phyloP scores from a whole-genome alignment of 2,113 vertebrate species.

The Beaufortia kweichowensis region DNA sequence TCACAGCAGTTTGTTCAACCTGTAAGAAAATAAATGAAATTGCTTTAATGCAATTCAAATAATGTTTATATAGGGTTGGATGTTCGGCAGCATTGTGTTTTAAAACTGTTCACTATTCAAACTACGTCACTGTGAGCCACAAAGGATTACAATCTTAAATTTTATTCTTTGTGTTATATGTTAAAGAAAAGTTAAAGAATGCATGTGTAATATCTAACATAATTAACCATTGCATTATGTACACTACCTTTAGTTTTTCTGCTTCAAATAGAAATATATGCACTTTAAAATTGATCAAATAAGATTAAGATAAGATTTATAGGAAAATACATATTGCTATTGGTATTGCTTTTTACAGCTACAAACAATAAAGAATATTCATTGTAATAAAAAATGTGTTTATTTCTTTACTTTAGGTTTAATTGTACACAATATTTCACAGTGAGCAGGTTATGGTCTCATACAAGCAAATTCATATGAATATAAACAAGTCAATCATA shows the following conservation, averaged over 20 bases:
- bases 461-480: neutral
- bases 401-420: too few relatives aligned
- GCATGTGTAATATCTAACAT: neutral
- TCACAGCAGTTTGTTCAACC: conserved; percentile 6
- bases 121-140: neutral
- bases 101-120: neutral
- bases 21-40: neutral
- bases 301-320: too few relatives aligned
- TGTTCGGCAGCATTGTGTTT: neutral
- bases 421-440: neutral
- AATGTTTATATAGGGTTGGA: neutral
- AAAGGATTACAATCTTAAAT: neutral
- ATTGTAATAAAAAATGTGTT: neutral
- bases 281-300: neutral
- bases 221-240: neutral
- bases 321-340: neutral
- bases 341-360: neutral
- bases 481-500: neutral
- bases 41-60: neutral
- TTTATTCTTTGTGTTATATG: neutral
- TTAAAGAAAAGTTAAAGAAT: neutral
- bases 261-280: neutral
- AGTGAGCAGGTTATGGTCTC: neutral
- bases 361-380: neutral
- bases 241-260: neutral